phyloP scores from a whole-genome alignment of 1,140 invertebrate genomes.

The Leptinotarsa defecta region DNA sequence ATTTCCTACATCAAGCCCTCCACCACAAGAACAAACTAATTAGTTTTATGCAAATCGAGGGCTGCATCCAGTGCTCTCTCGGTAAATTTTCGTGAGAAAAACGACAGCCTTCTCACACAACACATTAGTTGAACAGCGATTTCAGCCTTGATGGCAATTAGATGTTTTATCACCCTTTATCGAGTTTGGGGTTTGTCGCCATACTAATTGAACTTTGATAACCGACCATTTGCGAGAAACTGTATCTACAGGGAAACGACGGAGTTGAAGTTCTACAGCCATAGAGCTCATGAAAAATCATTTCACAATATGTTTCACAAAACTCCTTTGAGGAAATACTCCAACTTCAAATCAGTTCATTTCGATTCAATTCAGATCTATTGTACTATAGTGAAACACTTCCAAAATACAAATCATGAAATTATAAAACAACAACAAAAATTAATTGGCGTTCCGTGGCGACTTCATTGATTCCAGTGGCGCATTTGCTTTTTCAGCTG shows the following conservation, averaged over 20 bases:
- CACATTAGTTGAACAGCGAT: conserved; percentile 9
- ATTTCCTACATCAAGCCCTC: background rate
- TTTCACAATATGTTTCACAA: no score
- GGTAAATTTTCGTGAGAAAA: conserved; percentile 18
- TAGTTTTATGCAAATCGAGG: conserved; percentile 20
- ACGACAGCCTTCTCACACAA: conserved; percentile 16
- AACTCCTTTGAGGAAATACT: no score
- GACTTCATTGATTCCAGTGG: no score
- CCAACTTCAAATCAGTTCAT: no score
- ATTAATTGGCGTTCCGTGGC: no score
- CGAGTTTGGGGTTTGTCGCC: background rate
- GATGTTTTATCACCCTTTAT: conserved; percentile 24
- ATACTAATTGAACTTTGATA: background rate
- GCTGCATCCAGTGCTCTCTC: conserved; percentile 13
- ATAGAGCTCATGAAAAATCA: no score
- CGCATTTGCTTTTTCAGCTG: no score
- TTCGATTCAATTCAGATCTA: no score
- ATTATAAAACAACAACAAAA: no score
- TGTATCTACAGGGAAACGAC: background rate
- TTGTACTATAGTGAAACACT: no score
- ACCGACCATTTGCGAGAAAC: background rate
- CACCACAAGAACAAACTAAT: conserved; percentile 8
- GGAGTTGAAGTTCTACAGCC: no score
- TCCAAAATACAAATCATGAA: no score
- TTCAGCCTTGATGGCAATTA: conserved; percentile 10